Evolutionary conservation across 2,888 invertebrate species (phyloP), one percentile per base, ranked within the genome.

Genomic region (Latrodectus elegans): DNA sequence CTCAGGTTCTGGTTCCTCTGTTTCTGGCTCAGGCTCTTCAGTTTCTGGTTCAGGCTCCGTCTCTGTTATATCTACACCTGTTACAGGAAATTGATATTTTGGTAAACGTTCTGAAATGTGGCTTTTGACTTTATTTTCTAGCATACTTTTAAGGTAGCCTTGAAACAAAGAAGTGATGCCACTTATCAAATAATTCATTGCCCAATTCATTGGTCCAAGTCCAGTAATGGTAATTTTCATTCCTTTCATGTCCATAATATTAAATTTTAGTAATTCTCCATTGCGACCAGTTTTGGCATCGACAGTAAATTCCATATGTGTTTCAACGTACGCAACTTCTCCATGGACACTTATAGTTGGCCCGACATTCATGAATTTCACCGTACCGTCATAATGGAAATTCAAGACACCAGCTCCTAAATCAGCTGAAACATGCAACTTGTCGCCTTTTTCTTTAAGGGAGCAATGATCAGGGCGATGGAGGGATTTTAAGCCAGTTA

Each of bases 211-310:
- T 10, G 86, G 86, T 8, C 86, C 80, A 49, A 86, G 65, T 51
- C 86, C 86, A 65, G 81, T 76, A 38, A 76, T 55, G 4, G 17
- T 12, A 12, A 86, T 64, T 15, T 71, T 49, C 81, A 86, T 81
- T 51, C 86, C 86, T 76, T 81, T 86, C 71, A 86, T 86, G 14
- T 86, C 86, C 15, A 81, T 81, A 22, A 86, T 86, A 17, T 60
- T 26, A 76, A 86, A 86, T 55, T 80, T 55, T 17, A 65, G 51
- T 53, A 86, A 55, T 49, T 70, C 51, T 10, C 86, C 86, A 72
- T 77, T 38, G 1, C 65, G 52, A 10, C 86, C 86, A 15, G 86
- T 86, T 76, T 86, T 70, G 12, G 75, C 51, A 76, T 86, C 72
- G 17, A 81, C 76, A 17, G 74, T 81, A 53, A 81, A 80, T 60